These are phyloP conservation scores for Parascotia fuliginaria DNA, from an alignment of 2,888 invertebrate species.

Conservation along the genomic window DNA sequence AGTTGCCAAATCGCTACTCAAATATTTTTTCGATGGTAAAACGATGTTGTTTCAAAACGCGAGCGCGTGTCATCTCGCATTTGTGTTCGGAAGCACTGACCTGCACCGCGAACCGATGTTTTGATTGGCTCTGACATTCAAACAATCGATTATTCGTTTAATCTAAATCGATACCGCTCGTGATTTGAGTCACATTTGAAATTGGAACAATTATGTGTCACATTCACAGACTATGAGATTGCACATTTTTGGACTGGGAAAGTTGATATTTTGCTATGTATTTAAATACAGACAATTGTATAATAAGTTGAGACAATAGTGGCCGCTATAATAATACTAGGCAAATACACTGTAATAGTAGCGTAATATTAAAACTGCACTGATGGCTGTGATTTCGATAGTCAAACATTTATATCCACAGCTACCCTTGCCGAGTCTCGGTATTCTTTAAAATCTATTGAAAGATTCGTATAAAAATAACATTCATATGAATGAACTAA, in stretches of 20 bases:
- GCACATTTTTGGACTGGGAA: not conserved
- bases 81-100: slow-evolving; percentile 81
- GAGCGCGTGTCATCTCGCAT: slow-evolving; percentile 76
- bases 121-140: slow-evolving; percentile 83
- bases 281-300: not conserved
- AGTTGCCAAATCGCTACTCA: slow-evolving; percentile 19
- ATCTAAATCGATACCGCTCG: slow-evolving; percentile 71
- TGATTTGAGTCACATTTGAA: slow-evolving; percentile 54
- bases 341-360: no score
- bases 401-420: no score
- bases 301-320: no score
- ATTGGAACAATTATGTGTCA: slow-evolving; percentile 50
- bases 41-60: slow-evolving; percentile 55
- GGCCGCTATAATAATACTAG: no score
- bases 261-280: not conserved
- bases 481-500: not conserved
- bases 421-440: not conserved
- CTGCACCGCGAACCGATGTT: slow-evolving; percentile 74
- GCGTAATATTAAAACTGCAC: no score
- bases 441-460: not conserved
- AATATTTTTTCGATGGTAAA: slow-evolving; percentile 26
- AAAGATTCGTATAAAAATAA: not conserved
- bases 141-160: slow-evolving; percentile 81
- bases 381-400: no score
- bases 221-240: slow-evolving; percentile 21